Conservation (phyloP, 2,888 invertebrate species). For the Campaea margaritaria region DNA sequence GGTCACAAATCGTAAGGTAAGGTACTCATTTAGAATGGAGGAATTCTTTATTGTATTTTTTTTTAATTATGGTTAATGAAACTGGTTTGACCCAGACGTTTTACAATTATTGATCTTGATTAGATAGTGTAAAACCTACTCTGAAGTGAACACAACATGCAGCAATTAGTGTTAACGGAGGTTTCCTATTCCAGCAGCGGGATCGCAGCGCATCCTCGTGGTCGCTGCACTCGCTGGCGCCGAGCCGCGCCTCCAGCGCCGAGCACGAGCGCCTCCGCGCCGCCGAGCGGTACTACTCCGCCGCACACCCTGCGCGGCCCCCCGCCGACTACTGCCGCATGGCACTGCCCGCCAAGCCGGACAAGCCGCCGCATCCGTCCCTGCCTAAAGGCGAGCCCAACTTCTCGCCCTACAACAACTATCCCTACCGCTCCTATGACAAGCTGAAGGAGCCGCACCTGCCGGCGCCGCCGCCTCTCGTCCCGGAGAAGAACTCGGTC, state of each 20-base stretch:
- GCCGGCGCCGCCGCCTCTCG: conserved; percentile 88
- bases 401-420: conserved; percentile 88
- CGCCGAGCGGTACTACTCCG: conserved; percentile 52
- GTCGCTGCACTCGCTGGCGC: conserved; percentile 83
- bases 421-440: conserved; percentile 87
- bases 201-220: conserved; percentile 83
- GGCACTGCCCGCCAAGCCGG: conserved; percentile 66
- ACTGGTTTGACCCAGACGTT: too few species aligned
- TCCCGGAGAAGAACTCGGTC: conserved; percentile 91
- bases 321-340: conserved; percentile 64
- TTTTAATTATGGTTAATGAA: too few species aligned
- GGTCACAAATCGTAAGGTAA: too few species aligned
- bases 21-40: too few species aligned
- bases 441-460: conserved; percentile 87
- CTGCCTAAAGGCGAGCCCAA: conserved; percentile 88
- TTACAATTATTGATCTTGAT: too few species aligned
- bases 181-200: conserved; percentile 52
- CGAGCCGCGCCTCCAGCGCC: conserved; percentile 64
- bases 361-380: conserved; percentile 67
- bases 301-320: conserved; percentile 55
- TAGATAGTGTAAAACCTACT: too few species aligned
- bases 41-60: too few species aligned
- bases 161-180: not conserved
- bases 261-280: conserved; percentile 55
- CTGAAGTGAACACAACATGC: too few species aligned